Base-by-base conservation (phyloP, 30 jellyfish, hydroid and myxozoan genomes). In the Phacellophora camtschatica region DNA sequence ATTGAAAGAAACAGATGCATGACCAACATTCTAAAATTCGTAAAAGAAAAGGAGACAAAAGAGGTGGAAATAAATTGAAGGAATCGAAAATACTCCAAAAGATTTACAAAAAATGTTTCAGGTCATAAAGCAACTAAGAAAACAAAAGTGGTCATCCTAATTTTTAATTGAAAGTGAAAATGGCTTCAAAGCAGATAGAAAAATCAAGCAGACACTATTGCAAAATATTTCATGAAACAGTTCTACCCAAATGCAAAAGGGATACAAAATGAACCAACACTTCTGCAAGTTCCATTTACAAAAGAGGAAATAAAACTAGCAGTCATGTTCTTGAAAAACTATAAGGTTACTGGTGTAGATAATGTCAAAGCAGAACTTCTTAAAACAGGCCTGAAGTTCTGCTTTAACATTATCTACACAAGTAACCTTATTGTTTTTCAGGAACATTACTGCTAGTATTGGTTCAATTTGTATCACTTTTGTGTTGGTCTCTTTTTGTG, bases 231-330 rank as follows among this genome's bases (percentile, higher is more conserved):
- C 55, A 62, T 27, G 27, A 62, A 58, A 58, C 51, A 28, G 76
- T 62, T 62, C 12, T 30, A 23, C 51, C 28, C 48, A 62, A 62
- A 62, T 24, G 76, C 20, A 62, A 15, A 30, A 3, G 22, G 22
- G 28, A 62, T 3, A 24, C 54, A 30, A 62, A 28, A 24, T 62
- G 73, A 58, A 58, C 76, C 76, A 62, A 9, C 76, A 62, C 25
- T 2, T 2, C 29, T 62, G 54, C 56, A 34, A 62, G 22, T 3
- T 24, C 76, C 76, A 2, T 62, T 62, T 18, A 62, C 76, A 30
- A 18, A 22, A 2, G 76, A 29, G 3, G 76, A 58, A 58, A 58
- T 58, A 27, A 2, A 8, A 4, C 4, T 18, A 58, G 43, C 73
- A 58, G 46, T 29, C 4, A 58, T 2, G 43, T 2, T 2, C 4